phyloP scores from a whole-genome alignment of 2,888 invertebrate genomes.

The Meganola albula region DNA sequence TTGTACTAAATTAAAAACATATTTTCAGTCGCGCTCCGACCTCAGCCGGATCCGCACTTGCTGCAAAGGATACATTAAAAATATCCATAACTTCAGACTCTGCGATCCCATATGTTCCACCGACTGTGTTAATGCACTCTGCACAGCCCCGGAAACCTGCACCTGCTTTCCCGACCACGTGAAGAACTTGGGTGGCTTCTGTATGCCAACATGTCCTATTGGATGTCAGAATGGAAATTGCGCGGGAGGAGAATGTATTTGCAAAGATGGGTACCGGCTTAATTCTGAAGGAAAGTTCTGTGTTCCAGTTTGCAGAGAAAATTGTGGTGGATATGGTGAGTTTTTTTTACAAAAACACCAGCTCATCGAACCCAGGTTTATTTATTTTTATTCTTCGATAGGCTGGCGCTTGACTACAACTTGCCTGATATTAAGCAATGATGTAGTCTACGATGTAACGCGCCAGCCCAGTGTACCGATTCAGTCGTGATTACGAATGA shows the following conservation, averaged over 20 bases:
- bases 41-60: conserved; percentile 83
- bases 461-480: too few species aligned
- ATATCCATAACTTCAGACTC: conserved; percentile 71
- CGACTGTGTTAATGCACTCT: conserved; percentile 80
- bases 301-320: conserved; percentile 73
- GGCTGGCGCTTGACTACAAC: too few species aligned
- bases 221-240: conserved; percentile 83
- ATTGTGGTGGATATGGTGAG: conserved; percentile 56
- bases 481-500: too few species aligned
- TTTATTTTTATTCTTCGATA: too few species aligned
- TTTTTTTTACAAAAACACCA: background rate
- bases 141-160: conserved; percentile 81
- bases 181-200: conserved; percentile 70
- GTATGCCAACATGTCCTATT: conserved; percentile 82
- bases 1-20: too few species aligned
- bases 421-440: too few species aligned
- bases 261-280: conserved; percentile 77
- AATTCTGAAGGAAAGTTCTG: conserved; percentile 79
- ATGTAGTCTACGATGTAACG: too few species aligned
- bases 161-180: conserved; percentile 80
- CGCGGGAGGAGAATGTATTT: conserved; percentile 79
- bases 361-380: too few species aligned
- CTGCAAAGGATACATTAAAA: conserved; percentile 83
- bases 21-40: conserved; percentile 74
- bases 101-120: conserved; percentile 80